Percentiles rank a stretch among this genome's conserved stretches.
Evolutionary conservation across 2,888 invertebrate species (phyloP).

Genomic region (Marasmarcha lunaedactyla): DNA sequence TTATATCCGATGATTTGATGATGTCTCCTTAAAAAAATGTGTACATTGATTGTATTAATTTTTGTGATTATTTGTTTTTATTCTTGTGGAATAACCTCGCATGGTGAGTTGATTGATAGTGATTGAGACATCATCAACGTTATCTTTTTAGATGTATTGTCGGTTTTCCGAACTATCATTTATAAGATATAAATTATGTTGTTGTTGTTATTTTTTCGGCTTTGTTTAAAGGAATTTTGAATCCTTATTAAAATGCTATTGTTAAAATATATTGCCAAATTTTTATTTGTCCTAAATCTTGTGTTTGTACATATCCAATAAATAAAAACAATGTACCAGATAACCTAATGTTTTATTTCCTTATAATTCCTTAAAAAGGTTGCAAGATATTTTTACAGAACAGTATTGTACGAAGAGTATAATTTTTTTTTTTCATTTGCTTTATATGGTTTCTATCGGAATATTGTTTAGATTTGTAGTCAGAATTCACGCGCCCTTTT

Average conservation of each 20-base stretch:
- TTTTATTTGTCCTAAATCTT: conserved; percentile 61
- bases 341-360: neutral
- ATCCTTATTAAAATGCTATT: conserved; percentile 19
- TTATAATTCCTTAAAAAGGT: no score
- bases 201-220: conserved; percentile 54
- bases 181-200: conserved; percentile 40
- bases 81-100: no score
- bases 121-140: conserved; percentile 1
- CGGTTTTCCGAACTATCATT: conserved; percentile 27
- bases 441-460: no score
- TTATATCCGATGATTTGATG: neutral
- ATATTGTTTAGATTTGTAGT: no score
- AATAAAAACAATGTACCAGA: conserved; percentile 60
- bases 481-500: no score
- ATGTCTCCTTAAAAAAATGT: no score
- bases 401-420: no score
- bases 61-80: no score
- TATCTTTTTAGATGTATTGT: conserved; percentile 1
- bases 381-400: no score
- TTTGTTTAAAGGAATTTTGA: conserved; percentile 27
- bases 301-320: conserved; percentile 66
- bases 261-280: conserved; percentile 64
- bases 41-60: no score
- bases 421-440: no score
- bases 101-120: no score